Percentiles rank a stretch among this genome's conserved stretches.
Evolutionary conservation across 35 echinoderm and acorn worm genomes (phyloP).

Genomic region (Apostichopus parvimensis): DNA sequence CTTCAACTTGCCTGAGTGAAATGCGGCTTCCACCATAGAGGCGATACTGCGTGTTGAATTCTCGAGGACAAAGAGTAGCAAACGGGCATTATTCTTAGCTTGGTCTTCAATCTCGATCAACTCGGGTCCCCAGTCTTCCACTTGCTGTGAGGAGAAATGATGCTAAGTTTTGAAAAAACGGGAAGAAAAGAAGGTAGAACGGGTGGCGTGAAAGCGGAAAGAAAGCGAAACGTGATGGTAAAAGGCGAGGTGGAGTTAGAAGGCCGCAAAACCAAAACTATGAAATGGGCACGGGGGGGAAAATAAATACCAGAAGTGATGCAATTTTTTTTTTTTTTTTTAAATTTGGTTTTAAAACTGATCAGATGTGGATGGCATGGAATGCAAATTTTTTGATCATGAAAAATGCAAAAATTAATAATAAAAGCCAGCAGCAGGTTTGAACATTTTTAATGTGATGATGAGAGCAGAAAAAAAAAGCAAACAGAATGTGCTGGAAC

Average conservation of each 20-base stretch:
- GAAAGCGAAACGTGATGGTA: neutral
- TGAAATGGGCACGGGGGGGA: neutral
- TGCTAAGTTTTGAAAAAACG: slow-evolving; percentile 42
- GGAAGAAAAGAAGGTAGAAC: neutral
- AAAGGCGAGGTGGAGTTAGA: neutral
- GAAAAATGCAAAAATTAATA: no score
- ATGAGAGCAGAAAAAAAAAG: neutral
- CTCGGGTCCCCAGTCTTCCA: slow-evolving; percentile 86
- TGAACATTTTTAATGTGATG: neutral
- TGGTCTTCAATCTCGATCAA: slow-evolving; percentile 96
- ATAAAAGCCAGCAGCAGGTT: no score
- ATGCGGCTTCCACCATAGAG: slow-evolving; percentile 93
- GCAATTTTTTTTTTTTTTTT: no score
- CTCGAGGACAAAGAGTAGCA: slow-evolving; percentile 95
- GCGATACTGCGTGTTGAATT: slow-evolving; percentile 89
- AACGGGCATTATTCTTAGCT: slow-evolving; percentile 79
- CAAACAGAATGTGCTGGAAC: no score
- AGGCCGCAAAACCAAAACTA: neutral
- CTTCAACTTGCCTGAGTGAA: slow-evolving; percentile 81
- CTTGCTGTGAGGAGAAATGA: slow-evolving; percentile 80
- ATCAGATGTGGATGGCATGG: no score
- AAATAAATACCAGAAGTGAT: neutral
- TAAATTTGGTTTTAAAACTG: no score
- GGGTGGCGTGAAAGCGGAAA: neutral
- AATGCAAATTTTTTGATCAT: no score